Evolutionary conservation across 2,888 invertebrate species (phyloP), one percentile per base, ranked within the genome.

Genomic region (Eupithecia pulchellata): DNA sequence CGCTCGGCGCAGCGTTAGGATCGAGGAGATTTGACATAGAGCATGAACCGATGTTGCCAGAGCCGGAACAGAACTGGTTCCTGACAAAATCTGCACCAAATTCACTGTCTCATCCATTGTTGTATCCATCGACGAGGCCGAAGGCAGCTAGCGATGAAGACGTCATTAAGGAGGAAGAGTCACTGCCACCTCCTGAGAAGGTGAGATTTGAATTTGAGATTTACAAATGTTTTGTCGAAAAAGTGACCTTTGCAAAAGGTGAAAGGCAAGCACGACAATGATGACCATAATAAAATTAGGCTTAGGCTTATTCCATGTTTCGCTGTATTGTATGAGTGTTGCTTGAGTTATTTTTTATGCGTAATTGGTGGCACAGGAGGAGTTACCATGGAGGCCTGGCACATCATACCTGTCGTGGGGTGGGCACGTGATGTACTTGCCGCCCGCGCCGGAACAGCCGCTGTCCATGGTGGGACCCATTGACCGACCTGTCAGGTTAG

Each of bases 351-450:
- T 5, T 39, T 17, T n/a, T 39, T 1, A 39, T 39, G 4, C 17
- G 13, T 39, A 39, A 39, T 39, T 39, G 17, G 5, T 52, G 61
- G 61, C 34, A 8, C 72, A 91, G 89, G 92, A 92, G 77, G 92
- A 93, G 27, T 65, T 80, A 60, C 72, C 86, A 1, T 92, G 92
- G 91, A 82, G 89, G 47, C 84, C 83, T 30, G 84, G 84, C 80
- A 84, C 82, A 63, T 94, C 96, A 3, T 96, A 96, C 84, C 85
- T 96, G 71, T 95, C 96, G 2, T 95, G 95, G 80, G 96, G 96
- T 0, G 96, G 96, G 0, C 96, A 97, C 86, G 96, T 97, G 32
- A 97, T 98, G 96, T 98, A 98, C 89, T 93, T 98, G 66, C 97
- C 97, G 0, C 92, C 93, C 4, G 87, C 89, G 4, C 89, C 91